These are phyloP conservation scores for Spongilla lacustris DNA, from an alignment of 37 sponge, comb jelly and placozoan species.

Conservation along the genomic window DNA sequence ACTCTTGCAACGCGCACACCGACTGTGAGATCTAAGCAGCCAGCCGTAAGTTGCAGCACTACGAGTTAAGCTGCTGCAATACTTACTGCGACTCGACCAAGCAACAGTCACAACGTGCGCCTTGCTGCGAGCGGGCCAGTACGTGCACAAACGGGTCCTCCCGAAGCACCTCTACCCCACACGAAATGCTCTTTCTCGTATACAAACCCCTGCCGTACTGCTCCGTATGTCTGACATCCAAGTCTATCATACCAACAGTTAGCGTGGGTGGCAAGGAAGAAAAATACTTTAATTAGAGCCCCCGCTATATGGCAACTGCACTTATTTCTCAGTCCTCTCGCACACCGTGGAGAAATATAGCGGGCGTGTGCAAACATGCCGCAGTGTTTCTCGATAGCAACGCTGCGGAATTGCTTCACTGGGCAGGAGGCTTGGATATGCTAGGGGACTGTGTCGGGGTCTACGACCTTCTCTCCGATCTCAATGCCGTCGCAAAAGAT, in stretches of 20 bases:
- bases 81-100: constrained; percentile 35
- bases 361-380: constrained; percentile 19
- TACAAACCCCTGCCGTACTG: constrained; percentile 56
- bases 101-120: constrained; percentile 44
- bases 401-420: constrained; percentile 66
- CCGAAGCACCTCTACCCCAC: constrained; percentile 33
- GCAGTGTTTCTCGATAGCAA: constrained; percentile 54
- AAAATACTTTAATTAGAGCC: background rate
- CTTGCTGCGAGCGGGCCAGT: constrained; percentile 2
- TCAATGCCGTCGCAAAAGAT: constrained; percentile 41
- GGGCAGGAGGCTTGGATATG: constrained; percentile 50
- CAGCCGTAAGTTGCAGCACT: background rate
- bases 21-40: constrained; percentile 3
- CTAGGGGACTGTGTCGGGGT: constrained; percentile 38
- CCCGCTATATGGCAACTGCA: background rate
- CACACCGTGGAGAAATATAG: constrained; percentile 21
- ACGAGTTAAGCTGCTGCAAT: background rate
- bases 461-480: constrained; percentile 9
- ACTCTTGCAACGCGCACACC: constrained; percentile 59
- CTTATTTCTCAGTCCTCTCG: background rate
- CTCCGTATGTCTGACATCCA: constrained; percentile 37
- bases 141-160: constrained; percentile 54
- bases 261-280: background rate
- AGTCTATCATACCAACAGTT: background rate
- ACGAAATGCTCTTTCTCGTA: background rate